A percentile compares a stretch with the other conserved stretches of the same genome.
phyloP scores from a whole-genome alignment of 2,888 invertebrate genomes.

The Hypena proboscidalis region DNA sequence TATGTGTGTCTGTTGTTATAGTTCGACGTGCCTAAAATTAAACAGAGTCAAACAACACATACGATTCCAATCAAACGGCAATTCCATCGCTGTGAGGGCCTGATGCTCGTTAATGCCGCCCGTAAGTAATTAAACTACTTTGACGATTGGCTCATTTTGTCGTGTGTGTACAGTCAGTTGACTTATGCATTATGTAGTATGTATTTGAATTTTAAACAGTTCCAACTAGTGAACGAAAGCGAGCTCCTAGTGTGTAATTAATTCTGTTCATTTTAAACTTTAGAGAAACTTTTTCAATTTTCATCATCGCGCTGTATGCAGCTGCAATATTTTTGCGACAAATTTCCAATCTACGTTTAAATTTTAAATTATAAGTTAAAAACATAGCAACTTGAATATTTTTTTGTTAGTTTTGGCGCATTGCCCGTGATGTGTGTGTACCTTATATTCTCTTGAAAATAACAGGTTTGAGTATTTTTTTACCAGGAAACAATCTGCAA shows the following conservation, averaged over 20 bases:
- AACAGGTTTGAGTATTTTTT: too few relatives aligned
- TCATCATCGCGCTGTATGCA: conserved; percentile 53
- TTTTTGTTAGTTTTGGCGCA: too few relatives aligned
- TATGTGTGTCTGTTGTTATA: conserved; percentile 1
- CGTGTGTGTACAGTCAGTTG: conserved; percentile 20
- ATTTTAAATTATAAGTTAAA: too few relatives aligned
- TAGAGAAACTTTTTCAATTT: conserved; percentile 66
- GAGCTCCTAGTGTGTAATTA: conserved; percentile 52
- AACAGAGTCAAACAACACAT: conserved; percentile 15
- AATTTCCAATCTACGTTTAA: conserved; percentile 37
- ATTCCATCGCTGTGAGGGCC: conserved; percentile 31
- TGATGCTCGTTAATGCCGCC: conserved; percentile 27
- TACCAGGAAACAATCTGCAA: too few relatives aligned
- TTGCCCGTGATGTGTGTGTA: too few relatives aligned
- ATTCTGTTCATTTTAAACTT: conserved; percentile 57
- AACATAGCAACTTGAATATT: too few relatives aligned
- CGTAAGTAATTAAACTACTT: conserved; percentile 47
- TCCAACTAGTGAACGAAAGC: conserved; percentile 36
- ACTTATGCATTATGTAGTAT: conserved; percentile 37
- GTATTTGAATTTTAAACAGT: conserved; percentile 44
- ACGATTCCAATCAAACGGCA: conserved; percentile 36
- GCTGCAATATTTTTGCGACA: conserved; percentile 43
- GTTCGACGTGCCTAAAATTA: conserved; percentile 5
- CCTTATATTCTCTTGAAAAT: too few relatives aligned
- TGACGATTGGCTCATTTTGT: conserved; percentile 38